A percentile compares a stretch with the other conserved stretches of the same genome.
Conservation (phyloP, 1,140 invertebrate species). For the Leptinotarsa texana region DNA sequence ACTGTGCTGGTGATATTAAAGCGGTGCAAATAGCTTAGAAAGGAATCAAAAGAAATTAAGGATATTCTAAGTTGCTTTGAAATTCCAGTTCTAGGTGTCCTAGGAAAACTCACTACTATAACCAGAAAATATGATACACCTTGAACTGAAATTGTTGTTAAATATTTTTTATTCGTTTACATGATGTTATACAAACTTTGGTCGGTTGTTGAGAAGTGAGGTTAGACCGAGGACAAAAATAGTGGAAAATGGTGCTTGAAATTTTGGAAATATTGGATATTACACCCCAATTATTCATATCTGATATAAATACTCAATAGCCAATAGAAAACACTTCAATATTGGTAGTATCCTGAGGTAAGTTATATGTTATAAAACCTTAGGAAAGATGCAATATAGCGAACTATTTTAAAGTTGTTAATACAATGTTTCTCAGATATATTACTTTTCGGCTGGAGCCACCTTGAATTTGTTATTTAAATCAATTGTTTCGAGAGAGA, state of each 20-base stretch:
- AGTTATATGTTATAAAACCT: too few species aligned
- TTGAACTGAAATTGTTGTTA: not conserved
- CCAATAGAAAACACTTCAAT: too few species aligned
- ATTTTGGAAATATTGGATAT: not conserved
- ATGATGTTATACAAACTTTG: constrained; percentile 20
- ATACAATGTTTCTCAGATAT: too few species aligned
- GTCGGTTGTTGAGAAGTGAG: constrained; percentile 26
- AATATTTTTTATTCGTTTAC: constrained; percentile 11
- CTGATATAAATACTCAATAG: too few species aligned
- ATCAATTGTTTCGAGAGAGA: too few species aligned
- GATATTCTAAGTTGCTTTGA: constrained; percentile 1
- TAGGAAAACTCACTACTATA: not conserved
- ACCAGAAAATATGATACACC: constrained; percentile 17
- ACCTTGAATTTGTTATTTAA: too few species aligned
- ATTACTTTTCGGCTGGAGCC: too few species aligned
- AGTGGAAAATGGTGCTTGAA: constrained; percentile 8
- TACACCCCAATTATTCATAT: too few species aligned
- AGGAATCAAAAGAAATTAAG: constrained; percentile 4
- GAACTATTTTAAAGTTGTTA: too few species aligned
- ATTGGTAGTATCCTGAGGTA: too few species aligned
- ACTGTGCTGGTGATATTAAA: constrained; percentile 7
- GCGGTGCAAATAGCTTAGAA: constrained; percentile 10
- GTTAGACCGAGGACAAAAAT: constrained; percentile 14
- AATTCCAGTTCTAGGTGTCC: constrained; percentile 10
- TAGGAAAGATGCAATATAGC: too few species aligned